A percentile compares a stretch with the other conserved stretches of the same genome.
Conservation (phyloP, 2,797 vertebrate genomes). For the Alfaro cultratus region DNA sequence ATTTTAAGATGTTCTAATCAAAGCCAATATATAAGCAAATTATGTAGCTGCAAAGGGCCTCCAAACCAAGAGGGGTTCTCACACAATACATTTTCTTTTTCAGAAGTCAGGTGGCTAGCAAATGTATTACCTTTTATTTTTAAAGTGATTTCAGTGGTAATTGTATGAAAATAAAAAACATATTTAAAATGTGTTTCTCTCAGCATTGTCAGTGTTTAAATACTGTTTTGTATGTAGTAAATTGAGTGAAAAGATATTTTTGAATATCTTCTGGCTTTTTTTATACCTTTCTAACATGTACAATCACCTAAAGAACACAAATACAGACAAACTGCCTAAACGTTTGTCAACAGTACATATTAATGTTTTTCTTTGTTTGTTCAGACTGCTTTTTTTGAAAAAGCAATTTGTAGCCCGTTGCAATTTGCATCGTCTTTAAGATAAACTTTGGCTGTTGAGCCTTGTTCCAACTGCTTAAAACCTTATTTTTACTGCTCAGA, state of each 20-base stretch:
- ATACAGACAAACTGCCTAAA: not conserved
- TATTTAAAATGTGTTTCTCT: not conserved
- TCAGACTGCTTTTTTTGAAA: not conserved
- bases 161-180: not conserved
- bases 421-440: not conserved
- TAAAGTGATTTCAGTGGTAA: not conserved
- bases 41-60: not conserved
- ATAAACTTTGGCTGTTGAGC: not conserved
- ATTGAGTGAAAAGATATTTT: not conserved
- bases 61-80: not conserved
- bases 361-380: not conserved
- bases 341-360: not conserved
- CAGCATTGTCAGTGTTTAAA: not conserved
- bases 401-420: not conserved
- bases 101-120: not conserved
- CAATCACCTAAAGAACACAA: not conserved
- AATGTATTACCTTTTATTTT: not conserved
- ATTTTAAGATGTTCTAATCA: not conserved
- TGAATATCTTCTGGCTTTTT: not conserved
- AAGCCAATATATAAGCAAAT: not conserved
- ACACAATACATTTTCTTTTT: not conserved
- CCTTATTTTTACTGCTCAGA: not conserved
- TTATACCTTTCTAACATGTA: not conserved
- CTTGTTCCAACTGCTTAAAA: not conserved
- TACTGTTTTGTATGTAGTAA: not conserved